Percentiles rank a stretch among this genome's conserved stretches.
Conservation (phyloP, 1,140 invertebrate genomes). For the Zaprionus davidi region DNA sequence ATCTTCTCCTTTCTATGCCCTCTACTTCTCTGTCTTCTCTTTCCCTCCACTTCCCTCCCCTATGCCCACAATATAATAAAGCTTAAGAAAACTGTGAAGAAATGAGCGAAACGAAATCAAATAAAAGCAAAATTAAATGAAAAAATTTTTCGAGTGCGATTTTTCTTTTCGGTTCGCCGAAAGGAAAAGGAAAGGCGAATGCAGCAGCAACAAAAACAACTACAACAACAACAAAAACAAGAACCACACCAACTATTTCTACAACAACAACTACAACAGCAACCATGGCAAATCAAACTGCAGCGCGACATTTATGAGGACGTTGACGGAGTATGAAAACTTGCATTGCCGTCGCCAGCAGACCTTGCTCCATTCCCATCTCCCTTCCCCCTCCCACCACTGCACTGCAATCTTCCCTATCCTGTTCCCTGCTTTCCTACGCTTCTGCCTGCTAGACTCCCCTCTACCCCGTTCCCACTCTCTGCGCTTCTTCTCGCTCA, state of each 20-base stretch:
- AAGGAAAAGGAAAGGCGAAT: not conserved
- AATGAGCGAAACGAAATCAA: constrained; percentile 12
- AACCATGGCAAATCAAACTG: not conserved
- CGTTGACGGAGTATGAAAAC: constrained; percentile 28
- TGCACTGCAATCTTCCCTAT: not conserved
- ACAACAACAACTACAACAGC: constrained; percentile 8
- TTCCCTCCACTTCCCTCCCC: not conserved
- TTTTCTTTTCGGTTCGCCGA: constrained; percentile 18
- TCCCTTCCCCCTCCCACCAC: not conserved
- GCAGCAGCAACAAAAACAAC: constrained; percentile 19
- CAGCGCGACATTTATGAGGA: constrained; percentile 11
- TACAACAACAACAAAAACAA: constrained; percentile 8
- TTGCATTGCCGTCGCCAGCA: constrained; percentile 42
- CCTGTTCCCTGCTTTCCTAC: not conserved
- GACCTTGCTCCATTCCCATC: not conserved
- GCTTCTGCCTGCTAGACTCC: not conserved
- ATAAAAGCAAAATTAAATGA: constrained; percentile 19
- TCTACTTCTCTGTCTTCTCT: not conserved
- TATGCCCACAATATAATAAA: not conserved
- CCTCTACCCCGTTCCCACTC: not conserved
- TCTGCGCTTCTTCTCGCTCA: not conserved
- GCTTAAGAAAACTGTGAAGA: not conserved
- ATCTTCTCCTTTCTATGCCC: not conserved
- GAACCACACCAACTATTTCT: not conserved
- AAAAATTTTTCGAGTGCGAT: constrained; percentile 2